These are phyloP conservation scores for Chloroceryle aenea DNA, from an alignment of 2,113 vertebrate species.

Conservation along the genomic window DNA sequence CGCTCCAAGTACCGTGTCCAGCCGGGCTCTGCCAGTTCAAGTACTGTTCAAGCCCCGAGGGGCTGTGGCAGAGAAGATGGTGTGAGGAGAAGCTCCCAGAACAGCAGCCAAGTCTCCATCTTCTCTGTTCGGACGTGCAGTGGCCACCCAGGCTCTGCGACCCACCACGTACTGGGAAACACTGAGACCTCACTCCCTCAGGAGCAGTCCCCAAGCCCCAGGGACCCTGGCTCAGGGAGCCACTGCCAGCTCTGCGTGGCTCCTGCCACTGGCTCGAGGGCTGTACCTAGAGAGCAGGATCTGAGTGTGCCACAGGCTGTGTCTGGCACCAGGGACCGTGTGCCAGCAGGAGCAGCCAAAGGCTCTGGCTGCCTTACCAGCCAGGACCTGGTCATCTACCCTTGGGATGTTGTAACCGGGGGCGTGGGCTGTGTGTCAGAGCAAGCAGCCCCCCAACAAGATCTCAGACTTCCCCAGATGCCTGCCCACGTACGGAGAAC, in stretches of 20 bases:
- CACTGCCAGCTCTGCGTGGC: background rate
- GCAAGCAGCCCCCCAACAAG: background rate
- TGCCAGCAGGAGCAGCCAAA: background rate
- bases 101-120: background rate
- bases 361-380: background rate
- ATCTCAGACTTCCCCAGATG: background rate
- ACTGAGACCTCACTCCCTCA: background rate
- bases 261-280: background rate
- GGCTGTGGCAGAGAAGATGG: background rate
- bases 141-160: background rate
- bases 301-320: background rate
- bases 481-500: background rate
- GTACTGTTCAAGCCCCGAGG: conserved; percentile 63
- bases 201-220: background rate
- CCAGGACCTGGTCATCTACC: background rate
- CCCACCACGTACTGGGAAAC: background rate
- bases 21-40: conserved; percentile 58
- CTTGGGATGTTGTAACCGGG: background rate
- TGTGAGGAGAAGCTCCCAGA: background rate
- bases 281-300: background rate
- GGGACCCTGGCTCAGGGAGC: background rate
- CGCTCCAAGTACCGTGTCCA: conserved; percentile 63
- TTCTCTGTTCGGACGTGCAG: background rate
- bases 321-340: background rate
- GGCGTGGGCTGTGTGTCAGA: fast-evolving